Evolutionary conservation across 2,888 invertebrate species (phyloP).

Genomic region (Stenotaenia linearis): DNA sequence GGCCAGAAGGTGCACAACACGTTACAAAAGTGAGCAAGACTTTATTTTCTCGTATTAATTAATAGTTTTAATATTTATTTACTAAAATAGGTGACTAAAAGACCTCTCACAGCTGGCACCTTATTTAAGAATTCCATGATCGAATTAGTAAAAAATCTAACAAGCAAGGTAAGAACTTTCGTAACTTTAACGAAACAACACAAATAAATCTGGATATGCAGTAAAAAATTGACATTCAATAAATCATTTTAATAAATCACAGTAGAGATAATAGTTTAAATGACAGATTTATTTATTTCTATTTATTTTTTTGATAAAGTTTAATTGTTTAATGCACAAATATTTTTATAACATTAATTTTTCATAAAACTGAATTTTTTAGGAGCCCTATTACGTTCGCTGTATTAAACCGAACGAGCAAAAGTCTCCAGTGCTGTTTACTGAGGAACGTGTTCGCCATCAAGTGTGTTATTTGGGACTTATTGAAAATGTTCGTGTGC

Average conservation of each 20-base stretch:
- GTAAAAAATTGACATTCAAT: too few species aligned
- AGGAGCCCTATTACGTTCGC: slow-evolving; percentile 91
- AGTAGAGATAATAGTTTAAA: too few species aligned
- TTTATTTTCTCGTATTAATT: not conserved
- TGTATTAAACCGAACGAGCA: slow-evolving; percentile 96
- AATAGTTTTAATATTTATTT: not conserved
- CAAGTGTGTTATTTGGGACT: slow-evolving; percentile 74
- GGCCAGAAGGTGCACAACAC: slow-evolving; percentile 92
- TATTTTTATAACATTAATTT: slow-evolving; percentile 21
- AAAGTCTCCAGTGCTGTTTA: slow-evolving; percentile 79
- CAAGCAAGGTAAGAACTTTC: slow-evolving; percentile 72
- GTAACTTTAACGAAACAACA: too few species aligned
- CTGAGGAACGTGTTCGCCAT: slow-evolving; percentile 64
- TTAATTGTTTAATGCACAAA: too few species aligned
- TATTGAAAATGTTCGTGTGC: slow-evolving; percentile 89
- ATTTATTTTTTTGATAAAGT: too few species aligned
- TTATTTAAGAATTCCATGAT: slow-evolving; percentile 93
- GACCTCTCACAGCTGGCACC: slow-evolving; percentile 89
- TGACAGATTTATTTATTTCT: too few species aligned
- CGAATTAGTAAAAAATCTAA: slow-evolving; percentile 76
- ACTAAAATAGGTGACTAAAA: slow-evolving; percentile 77
- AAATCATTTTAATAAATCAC: too few species aligned
- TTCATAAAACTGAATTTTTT: slow-evolving; percentile 22
- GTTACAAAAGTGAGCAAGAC: slow-evolving; percentile 65
- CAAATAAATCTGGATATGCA: too few species aligned